Conservation (phyloP, 2,888 invertebrate species). For the Cetonia aurata region DNA sequence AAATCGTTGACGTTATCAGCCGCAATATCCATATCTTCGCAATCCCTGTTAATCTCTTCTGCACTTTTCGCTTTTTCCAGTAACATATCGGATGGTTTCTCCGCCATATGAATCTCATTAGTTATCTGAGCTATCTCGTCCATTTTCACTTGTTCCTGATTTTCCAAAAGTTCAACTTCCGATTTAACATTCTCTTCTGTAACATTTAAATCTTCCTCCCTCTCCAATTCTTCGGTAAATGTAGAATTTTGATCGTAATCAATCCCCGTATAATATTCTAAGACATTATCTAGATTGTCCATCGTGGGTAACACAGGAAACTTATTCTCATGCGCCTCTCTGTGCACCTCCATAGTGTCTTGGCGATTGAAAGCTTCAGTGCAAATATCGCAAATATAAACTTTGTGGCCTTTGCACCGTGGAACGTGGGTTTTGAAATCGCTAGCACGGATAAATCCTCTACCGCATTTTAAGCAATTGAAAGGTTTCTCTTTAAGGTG, state of each 20-base stretch:
- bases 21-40: slow-evolving; percentile 36
- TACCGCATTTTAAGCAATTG: slow-evolving; percentile 63
- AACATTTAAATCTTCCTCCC: slow-evolving; percentile 32
- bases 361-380: slow-evolving; percentile 65
- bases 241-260: slow-evolving; percentile 53
- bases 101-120: slow-evolving; percentile 46
- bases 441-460: slow-evolving; percentile 64
- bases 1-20: slow-evolving; percentile 33
- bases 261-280: slow-evolving; percentile 63
- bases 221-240: slow-evolving; percentile 54
- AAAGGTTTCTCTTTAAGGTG: slow-evolving; percentile 65
- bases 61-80: slow-evolving; percentile 46
- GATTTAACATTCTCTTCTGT: slow-evolving; percentile 12
- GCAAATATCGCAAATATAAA: slow-evolving; percentile 67
- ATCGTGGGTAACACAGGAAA: slow-evolving; percentile 61
- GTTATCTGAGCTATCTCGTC: slow-evolving; percentile 44
- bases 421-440: slow-evolving; percentile 63
- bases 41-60: slow-evolving; percentile 45
- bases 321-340: slow-evolving; percentile 61
- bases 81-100: slow-evolving; percentile 46
- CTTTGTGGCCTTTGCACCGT: slow-evolving; percentile 65
- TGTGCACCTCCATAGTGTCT: slow-evolving; percentile 62
- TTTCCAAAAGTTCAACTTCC: slow-evolving; percentile 42
- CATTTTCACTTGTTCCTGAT: slow-evolving; percentile 47
- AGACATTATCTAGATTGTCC: slow-evolving; percentile 65